These are phyloP conservation scores for Microctonus hyperodae DNA, from an alignment of 2,888 invertebrate genomes.

Conservation along the genomic window DNA sequence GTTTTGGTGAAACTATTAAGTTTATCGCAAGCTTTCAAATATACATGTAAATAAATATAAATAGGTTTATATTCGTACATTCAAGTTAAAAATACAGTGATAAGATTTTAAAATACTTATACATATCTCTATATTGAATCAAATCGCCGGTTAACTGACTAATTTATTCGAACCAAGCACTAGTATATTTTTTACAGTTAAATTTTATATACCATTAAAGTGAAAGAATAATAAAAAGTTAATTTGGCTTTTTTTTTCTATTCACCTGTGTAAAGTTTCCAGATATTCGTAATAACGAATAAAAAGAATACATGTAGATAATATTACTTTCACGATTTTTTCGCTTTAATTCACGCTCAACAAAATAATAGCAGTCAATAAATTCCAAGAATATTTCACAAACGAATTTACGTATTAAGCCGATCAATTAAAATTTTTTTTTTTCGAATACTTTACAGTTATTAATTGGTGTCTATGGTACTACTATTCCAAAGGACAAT, in stretches of 20 bases:
- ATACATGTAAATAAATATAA: neutral
- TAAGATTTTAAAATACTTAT: no score
- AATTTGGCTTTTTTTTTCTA: neutral
- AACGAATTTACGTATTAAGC: neutral
- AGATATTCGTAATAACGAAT: neutral
- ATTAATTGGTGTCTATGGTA: no score
- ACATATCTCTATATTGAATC: no score
- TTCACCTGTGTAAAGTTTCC: neutral
- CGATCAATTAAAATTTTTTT: neutral
- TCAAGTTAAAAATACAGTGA: no score
- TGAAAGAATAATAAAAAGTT: neutral
- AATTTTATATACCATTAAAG: neutral
- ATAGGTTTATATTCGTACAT: no score
- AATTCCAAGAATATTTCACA: neutral
- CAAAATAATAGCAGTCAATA: neutral
- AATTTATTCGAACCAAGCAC: no score
- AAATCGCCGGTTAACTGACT: no score
- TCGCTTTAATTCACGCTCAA: neutral
- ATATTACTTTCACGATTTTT: neutral
- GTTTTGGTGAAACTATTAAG: neutral
- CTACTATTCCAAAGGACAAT: no score
- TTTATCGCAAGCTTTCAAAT: neutral
- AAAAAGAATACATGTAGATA: neutral
- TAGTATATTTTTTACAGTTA: no score
- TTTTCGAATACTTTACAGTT: no score